Base-by-base conservation (phyloP, 2,888 invertebrate genomes). In the Copidosoma aretas region DNA sequence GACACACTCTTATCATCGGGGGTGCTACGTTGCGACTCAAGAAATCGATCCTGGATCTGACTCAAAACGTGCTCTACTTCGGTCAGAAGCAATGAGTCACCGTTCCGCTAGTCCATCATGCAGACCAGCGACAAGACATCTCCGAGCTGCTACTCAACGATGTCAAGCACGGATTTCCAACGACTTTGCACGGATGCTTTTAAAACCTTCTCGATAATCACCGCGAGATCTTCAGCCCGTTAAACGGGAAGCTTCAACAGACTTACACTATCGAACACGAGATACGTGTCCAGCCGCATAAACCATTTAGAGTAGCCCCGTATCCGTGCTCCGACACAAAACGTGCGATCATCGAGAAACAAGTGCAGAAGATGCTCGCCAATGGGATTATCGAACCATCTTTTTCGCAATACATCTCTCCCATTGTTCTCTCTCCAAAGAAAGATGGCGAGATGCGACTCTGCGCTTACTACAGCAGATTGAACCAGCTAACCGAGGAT, bases 391-490 rank as follows among this genome's bases (percentile, higher is more conserved):
- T 19, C 8, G 15, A 51, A 19, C 12, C 17, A 19, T 15, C 15
- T 17, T 51, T 17, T 15, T 51, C 15, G 1, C n/a, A 12, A 10
- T 17, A 17, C n/a, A 51, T 12, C 49, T 73, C 71, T 10, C 73
- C 75, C 0, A 58, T 71, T 10, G 73, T 75, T 8, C 19, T 73
- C 8, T 64, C 68, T 4, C 63, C 67, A 22, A 66, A 74, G 32
- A 73, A 75, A 39, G 70, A 71, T 10, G 70, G 66, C 0, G 19
- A 51, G 8, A 62, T 19, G 5, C 61, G 73, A 0, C 75, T 77
- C 46, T 74, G 73, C 56, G 39, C 73, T 1, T 73, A 74, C 71
- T 77, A 75, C 53, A 51, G 67, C 0, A 32, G 58, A 12, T 1
- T 71, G 8, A 73, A 72, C 22, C 15, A 1, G 5, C 2, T 60